Evolutionary conservation across 2,113 vertebrate species (phyloP), one percentile per base, ranked within the genome.

Genomic region (Ceyx melanurus): DNA sequence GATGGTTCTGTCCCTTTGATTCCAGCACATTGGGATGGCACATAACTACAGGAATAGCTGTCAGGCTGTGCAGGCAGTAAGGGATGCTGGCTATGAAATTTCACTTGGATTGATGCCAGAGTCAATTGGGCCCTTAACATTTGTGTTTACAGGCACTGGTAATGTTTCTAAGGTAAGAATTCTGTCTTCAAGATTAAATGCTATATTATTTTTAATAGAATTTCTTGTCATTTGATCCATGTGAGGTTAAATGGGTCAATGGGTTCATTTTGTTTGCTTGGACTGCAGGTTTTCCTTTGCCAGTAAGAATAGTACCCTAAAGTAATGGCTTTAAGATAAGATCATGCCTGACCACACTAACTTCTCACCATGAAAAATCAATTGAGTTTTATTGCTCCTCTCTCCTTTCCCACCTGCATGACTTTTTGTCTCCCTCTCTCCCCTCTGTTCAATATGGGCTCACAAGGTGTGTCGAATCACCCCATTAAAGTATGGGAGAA

Each of bases 31-130:
- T 68, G 99, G 99, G 79, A 99, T 99, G 99, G 98, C 99, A 53
- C 99, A 99, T 90, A 99, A 99, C 98, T 99, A 99, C 97, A 97
- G 99, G 90, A 99, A 99, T 50, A 99, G 99, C 93, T 98, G 98
- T 95, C 99, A 99, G 97, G 99, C 99, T 51, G 97, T 99, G 77
- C 99, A 99, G 96, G 99, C 99, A 43, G 98, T 99, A 85, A 98
- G 99, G 18, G 99, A 99, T 85, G 99, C 99, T 23, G 99, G 99
- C n/a, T 99, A 99, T 94, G 99, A 99, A 97, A 98, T 99, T 93
- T 98, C 99, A 51, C 97, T 99, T 92, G 99, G 99, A n/a, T 97
- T 99, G 92, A 99, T 99, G 98, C 99, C 99, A 28, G 99, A 99
- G 95, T 99, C 99, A 1, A 97, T 99, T 74, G 99, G 99, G 20